phyloP scores from a whole-genome alignment of 2,888 invertebrate species.

The Acrobasis repandana region DNA sequence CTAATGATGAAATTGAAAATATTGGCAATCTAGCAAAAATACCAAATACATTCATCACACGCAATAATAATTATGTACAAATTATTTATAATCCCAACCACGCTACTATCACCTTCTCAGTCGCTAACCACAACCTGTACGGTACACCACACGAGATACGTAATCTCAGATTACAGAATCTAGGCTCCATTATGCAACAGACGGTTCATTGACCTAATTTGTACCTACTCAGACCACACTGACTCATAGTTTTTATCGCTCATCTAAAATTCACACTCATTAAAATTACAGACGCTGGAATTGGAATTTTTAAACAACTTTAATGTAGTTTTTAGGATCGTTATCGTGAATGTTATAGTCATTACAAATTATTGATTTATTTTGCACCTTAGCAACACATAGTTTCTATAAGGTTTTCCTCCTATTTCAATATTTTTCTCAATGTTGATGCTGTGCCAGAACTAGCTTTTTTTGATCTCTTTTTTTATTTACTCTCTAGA shows the following conservation, averaged over 20 bases:
- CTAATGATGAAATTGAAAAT: too few relatives aligned
- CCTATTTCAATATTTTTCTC: too few relatives aligned
- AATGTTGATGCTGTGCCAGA: too few relatives aligned
- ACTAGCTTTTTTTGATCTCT: too few relatives aligned
- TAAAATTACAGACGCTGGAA: slow-evolving; percentile 5
- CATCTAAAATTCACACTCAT: slow-evolving; percentile 18
- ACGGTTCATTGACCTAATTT: slow-evolving; percentile 66
- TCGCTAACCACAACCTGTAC: background rate
- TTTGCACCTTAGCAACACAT: too few relatives aligned
- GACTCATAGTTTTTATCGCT: slow-evolving; percentile 20
- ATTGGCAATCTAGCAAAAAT: too few relatives aligned
- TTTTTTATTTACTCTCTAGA: too few relatives aligned
- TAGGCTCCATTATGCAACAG: slow-evolving; percentile 57
- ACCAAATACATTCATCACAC: too few relatives aligned
- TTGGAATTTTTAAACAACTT: slow-evolving; percentile 4
- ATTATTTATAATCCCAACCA: too few relatives aligned
- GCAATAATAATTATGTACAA: too few relatives aligned
- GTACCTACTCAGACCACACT: slow-evolving; percentile 39
- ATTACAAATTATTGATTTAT: background rate
- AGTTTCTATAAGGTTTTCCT: too few relatives aligned
- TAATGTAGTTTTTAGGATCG: background rate
- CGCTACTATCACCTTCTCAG: too few relatives aligned
- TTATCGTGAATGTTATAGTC: background rate
- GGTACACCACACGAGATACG: slow-evolving; percentile 24
- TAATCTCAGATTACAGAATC: slow-evolving; percentile 47